phyloP scores from a whole-genome alignment of 2,797 vertebrate species.

The Eidolon dupreanum region DNA sequence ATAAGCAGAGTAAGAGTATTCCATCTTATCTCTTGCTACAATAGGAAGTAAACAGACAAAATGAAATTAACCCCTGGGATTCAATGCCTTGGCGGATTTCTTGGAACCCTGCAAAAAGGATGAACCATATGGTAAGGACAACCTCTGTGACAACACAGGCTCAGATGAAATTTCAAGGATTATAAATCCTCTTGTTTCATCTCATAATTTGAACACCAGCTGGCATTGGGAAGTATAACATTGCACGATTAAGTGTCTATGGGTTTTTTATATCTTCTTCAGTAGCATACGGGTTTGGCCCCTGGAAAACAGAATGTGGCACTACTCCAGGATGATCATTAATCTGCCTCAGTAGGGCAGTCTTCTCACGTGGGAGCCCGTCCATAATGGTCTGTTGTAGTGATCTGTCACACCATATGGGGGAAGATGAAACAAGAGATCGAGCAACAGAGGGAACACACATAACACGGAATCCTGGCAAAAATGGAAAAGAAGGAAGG shows the following conservation, averaged over 20 bases:
- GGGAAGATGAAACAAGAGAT: conserved; percentile 61
- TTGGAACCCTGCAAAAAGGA: conserved; percentile 47
- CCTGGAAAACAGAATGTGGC: conserved; percentile 57
- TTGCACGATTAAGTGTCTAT: conserved; percentile 64
- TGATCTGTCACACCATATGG: conserved; percentile 65
- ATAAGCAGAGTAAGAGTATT: conserved; percentile 17
- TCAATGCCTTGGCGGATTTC: conserved; percentile 18
- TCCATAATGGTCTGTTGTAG: conserved; percentile 39
- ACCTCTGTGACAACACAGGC: conserved; percentile 52
- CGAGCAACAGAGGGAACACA: conserved; percentile 34
- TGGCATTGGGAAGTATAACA: conserved; percentile 70
- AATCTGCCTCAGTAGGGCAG: conserved; percentile 43
- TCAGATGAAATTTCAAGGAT: conserved; percentile 75
- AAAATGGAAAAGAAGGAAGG: conserved; percentile 45
- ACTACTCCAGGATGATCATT: conserved; percentile 45
- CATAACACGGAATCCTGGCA: conserved; percentile 53
- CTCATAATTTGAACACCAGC: conserved; percentile 76
- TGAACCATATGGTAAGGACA: conserved; percentile 65
- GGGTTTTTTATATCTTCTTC: conserved; percentile 50
- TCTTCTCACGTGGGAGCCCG: background rate
- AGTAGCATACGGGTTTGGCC: conserved; percentile 60
- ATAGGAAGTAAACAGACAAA: conserved; percentile 63
- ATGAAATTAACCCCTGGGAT: conserved; percentile 59
- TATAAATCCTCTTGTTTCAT: conserved; percentile 74
- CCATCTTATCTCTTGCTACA: conserved; percentile 33